Evolutionary conservation across 1,140 invertebrate genomes (phyloP).

Genomic region (Drepana arcuata): DNA sequence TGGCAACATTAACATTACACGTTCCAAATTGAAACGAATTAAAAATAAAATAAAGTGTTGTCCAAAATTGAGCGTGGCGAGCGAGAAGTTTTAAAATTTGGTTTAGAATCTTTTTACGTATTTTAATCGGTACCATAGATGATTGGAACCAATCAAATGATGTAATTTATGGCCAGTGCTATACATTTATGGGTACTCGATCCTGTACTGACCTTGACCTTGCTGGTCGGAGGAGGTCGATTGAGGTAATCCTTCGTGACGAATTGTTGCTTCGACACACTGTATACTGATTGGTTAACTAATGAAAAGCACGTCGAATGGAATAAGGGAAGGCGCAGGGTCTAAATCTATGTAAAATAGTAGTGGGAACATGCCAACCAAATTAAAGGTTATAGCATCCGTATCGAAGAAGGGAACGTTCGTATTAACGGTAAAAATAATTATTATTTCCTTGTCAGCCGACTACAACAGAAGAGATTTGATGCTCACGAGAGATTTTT

Average conservation of each 20-base stretch:
- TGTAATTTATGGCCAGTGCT: constrained; percentile 51
- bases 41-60: constrained; percentile 17
- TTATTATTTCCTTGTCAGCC: no score
- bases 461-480: no score
- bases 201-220: constrained; percentile 46
- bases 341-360: no score
- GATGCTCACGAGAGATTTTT: no score
- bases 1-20: constrained; percentile 10
- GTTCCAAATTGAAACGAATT: constrained; percentile 8
- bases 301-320: constrained; percentile 34
- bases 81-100: constrained; percentile 27
- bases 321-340: constrained; percentile 9
- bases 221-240: no score
- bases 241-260: constrained; percentile 46
- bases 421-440: no score
- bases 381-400: no score
- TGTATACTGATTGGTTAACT: constrained; percentile 42
- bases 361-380: no score
- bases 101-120: constrained; percentile 20
- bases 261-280: constrained; percentile 37
- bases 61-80: constrained; percentile 29
- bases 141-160: constrained; percentile 63
- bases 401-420: no score
- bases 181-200: constrained; percentile 22
- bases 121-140: constrained; percentile 50